A percentile compares a stretch with the other conserved stretches of the same genome.
Conservation (phyloP, 2,113 vertebrate genomes). For the Platysternon megacephalum region DNA sequence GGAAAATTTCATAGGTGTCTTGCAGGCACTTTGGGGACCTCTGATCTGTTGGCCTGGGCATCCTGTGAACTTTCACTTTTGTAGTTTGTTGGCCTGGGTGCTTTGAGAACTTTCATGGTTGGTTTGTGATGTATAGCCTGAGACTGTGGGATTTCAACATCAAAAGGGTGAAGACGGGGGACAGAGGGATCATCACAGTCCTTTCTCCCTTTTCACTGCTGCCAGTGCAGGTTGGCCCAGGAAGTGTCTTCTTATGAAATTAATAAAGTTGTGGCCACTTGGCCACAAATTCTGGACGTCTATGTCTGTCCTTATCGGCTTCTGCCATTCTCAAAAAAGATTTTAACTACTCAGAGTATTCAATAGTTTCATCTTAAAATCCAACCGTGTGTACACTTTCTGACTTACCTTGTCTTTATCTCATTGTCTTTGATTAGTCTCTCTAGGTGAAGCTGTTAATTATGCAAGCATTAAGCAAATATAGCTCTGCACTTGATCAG, state of each 20-base stretch:
- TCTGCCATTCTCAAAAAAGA: background rate
- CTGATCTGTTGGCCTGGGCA: background rate
- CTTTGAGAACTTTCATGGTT: background rate
- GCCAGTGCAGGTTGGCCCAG: background rate
- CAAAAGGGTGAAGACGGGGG: background rate
- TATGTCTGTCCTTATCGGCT: background rate
- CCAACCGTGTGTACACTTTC: background rate
- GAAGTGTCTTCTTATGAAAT: background rate
- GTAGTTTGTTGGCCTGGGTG: background rate
- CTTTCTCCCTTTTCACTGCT: background rate
- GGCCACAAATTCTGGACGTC: background rate
- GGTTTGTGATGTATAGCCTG: background rate
- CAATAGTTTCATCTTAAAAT: background rate
- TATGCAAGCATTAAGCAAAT: background rate
- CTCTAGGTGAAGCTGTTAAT: background rate
- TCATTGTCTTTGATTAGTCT: background rate
- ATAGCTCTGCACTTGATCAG: background rate
- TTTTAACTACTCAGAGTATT: background rate
- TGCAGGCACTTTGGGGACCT: background rate
- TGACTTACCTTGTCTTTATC: fast-evolving
- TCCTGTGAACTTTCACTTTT: background rate
- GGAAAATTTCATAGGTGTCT: background rate
- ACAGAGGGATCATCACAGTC: background rate
- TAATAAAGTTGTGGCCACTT: background rate
- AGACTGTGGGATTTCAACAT: background rate